Evolutionary conservation across 1,140 invertebrate genomes (phyloP).

Genomic region (Ostrea denselamellosa): DNA sequence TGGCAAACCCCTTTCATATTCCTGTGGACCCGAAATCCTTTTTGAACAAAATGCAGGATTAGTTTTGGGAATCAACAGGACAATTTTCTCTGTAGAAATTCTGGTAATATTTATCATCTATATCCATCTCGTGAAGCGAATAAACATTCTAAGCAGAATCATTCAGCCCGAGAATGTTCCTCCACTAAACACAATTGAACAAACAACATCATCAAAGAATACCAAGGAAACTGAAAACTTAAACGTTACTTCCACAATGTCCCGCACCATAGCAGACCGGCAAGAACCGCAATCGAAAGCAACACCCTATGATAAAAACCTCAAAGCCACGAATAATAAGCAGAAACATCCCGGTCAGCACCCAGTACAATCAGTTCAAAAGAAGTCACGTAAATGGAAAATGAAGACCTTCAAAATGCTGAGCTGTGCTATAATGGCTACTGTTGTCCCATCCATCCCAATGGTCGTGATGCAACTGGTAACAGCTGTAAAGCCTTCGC

Average conservation of each 20-base stretch:
- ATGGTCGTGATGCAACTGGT: neutral
- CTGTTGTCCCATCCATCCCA: neutral
- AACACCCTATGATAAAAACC: too few species aligned
- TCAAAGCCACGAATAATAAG: neutral
- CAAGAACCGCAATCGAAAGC: neutral
- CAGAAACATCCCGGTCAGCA: neutral
- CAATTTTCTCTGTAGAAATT: neutral
- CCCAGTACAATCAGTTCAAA: neutral
- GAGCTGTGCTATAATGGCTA: neutral
- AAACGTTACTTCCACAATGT: neutral
- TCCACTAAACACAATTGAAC: neutral
- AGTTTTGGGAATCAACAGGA: neutral
- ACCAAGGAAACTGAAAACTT: neutral
- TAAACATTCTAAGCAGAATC: neutral
- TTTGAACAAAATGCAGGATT: neutral
- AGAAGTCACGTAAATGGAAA: neutral
- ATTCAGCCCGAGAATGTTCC: neutral
- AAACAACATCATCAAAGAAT: neutral
- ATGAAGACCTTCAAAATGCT: constrained; percentile 6
- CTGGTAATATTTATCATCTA: neutral
- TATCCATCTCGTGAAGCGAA: neutral
- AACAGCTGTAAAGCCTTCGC: neutral
- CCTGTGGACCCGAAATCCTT: neutral
- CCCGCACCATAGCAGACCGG: neutral
- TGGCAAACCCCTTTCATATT: neutral